Percentiles rank a stretch among this genome's conserved stretches.
phyloP scores from a whole-genome alignment of 1,140 invertebrate species.

The Reticulitermes speratus region DNA sequence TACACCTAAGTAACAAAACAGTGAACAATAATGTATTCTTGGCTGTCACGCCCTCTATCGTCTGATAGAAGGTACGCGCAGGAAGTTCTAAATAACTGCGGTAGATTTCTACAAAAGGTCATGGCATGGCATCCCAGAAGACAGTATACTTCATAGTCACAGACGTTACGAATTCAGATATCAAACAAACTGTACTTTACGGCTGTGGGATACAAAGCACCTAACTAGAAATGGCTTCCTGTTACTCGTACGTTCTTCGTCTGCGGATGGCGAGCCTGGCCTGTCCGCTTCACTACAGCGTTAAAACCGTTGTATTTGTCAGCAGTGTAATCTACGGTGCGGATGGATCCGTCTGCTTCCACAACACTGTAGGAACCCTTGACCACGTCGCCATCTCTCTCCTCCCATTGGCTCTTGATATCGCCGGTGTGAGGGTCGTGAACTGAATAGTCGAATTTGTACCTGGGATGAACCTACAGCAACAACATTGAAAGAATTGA shows the following conservation, averaged over 20 bases:
- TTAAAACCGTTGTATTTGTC: conserved; percentile 46
- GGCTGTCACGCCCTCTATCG: too few species aligned
- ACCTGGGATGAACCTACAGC: background rate
- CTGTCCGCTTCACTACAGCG: conserved; percentile 49
- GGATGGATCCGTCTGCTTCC: conserved; percentile 45
- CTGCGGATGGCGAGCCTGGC: conserved; percentile 44
- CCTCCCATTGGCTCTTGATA: conserved; percentile 35
- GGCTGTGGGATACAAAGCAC: too few species aligned
- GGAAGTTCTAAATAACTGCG: too few species aligned
- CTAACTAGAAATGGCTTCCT: background rate
- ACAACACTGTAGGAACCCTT: conserved; percentile 36
- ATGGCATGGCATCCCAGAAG: too few species aligned
- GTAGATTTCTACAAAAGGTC: too few species aligned
- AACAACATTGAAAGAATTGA: background rate
- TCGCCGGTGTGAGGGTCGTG: conserved; percentile 35
- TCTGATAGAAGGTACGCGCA: too few species aligned
- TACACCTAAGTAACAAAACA: too few species aligned
- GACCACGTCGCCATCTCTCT: conserved; percentile 35
- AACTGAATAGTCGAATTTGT: background rate
- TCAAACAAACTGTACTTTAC: too few species aligned
- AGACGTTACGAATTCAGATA: too few species aligned
- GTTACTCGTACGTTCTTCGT: background rate
- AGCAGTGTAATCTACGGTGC: conserved; percentile 47
- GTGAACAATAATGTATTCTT: too few species aligned
- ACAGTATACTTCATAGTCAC: too few species aligned